These are phyloP conservation scores for Neoscelio sp. DNA, from an alignment of 2,888 invertebrate genomes.

Conservation along the genomic window DNA sequence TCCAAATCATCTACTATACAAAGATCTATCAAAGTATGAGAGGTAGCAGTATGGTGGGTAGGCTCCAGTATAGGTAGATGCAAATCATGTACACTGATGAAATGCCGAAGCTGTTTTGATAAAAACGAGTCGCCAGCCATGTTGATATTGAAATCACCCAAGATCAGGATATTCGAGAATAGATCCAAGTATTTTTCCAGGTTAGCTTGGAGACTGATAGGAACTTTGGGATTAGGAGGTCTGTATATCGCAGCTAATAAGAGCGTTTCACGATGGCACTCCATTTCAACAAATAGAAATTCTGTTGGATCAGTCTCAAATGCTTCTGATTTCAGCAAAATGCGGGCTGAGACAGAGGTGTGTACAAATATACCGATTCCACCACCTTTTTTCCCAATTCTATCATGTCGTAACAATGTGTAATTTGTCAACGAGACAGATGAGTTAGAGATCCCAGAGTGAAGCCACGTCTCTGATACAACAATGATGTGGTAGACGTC, in stretches of 20 bases:
- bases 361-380: not conserved
- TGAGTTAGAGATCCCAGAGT: too few relatives aligned
- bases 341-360: not conserved
- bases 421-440: not conserved
- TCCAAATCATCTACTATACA: not conserved
- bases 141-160: slow-evolving; percentile 11
- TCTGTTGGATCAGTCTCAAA: not conserved
- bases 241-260: not conserved
- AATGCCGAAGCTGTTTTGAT: not conserved
- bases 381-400: not conserved
- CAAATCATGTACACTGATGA: not conserved
- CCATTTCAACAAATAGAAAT: not conserved
- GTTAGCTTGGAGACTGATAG: not conserved
- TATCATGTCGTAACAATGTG: not conserved
- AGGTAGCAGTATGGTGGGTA: slow-evolving; percentile 3
- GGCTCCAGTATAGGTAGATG: not conserved
- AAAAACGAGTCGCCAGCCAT: not conserved
- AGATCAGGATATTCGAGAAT: not conserved
- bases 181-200: not conserved
- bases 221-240: not conserved
- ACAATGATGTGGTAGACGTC: too few relatives aligned
- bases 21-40: not conserved
- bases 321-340: not conserved
- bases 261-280: not conserved
- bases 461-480: too few relatives aligned